These are phyloP conservation scores for Ammodytes marinus DNA, from an alignment of 2,113 vertebrate species.

Conservation along the genomic window DNA sequence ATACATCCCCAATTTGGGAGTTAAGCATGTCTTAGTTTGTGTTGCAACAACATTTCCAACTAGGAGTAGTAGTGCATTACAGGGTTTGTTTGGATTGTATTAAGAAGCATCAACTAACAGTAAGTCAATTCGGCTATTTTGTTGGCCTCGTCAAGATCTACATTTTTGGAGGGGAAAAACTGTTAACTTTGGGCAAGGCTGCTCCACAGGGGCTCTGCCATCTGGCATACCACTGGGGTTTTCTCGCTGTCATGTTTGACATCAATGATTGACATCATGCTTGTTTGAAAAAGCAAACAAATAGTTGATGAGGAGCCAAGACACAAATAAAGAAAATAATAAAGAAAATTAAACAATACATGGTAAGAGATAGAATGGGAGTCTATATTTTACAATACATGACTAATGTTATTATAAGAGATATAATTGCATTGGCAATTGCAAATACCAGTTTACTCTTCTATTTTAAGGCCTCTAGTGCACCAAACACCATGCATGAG, in stretches of 20 bases:
- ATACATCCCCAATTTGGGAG: not conserved
- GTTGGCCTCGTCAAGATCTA: slow-evolving; percentile 3
- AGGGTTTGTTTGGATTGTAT: not conserved
- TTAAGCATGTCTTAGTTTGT: not conserved
- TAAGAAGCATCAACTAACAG: not conserved
- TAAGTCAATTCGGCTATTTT: not conserved
- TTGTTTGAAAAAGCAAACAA: slow-evolving; percentile 54
- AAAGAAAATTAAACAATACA: slow-evolving; percentile 7
- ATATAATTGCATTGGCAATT: slow-evolving; percentile 20
- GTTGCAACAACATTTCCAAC: not conserved
- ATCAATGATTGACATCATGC: slow-evolving; percentile 58
- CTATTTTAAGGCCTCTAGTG: not conserved
- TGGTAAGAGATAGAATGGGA: not conserved
- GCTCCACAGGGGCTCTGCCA: slow-evolving; percentile 52
- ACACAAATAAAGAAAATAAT: slow-evolving; percentile 23
- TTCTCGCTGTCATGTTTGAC: slow-evolving; percentile 38
- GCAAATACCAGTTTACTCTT: slow-evolving; percentile 28
- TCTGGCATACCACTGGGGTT: slow-evolving; percentile 53
- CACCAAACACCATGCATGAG: slow-evolving; percentile 13
- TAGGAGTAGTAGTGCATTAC: not conserved
- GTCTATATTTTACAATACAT: slow-evolving; percentile 3
- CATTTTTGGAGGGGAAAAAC: slow-evolving; percentile 19
- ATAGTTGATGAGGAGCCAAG: slow-evolving; percentile 43
- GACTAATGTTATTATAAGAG: slow-evolving; percentile 17
- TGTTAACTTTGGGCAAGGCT: slow-evolving; percentile 33